A percentile compares a stretch with the other conserved stretches of the same genome.
phyloP scores from a whole-genome alignment of 2,888 invertebrate species.

The Strigamia maritima region DNA sequence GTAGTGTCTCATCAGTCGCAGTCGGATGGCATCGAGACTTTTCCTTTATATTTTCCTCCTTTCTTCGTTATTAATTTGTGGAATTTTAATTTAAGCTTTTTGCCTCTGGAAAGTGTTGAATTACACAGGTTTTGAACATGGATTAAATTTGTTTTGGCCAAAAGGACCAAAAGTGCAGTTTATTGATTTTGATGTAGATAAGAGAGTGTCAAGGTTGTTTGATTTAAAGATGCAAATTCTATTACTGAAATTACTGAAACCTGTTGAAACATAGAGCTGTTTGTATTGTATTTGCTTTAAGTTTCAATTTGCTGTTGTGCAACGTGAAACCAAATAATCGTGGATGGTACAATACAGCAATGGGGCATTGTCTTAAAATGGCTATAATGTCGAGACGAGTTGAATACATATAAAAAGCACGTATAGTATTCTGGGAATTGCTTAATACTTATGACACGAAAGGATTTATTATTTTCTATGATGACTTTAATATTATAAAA shows the following conservation, averaged over 20 bases:
- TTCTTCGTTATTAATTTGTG: not conserved
- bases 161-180: not conserved
- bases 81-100: not conserved
- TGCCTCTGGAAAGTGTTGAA: not conserved
- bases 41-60: not conserved
- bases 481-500: no score
- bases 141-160: not conserved
- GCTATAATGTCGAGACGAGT: no score
- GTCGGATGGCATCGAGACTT: not conserved
- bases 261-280: not conserved
- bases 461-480: no score
- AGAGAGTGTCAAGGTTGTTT: not conserved
- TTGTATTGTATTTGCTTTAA: not conserved
- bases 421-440: no score
- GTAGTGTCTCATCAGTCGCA: not conserved
- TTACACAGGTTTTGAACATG: not conserved
- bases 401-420: no score
- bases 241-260: not conserved
- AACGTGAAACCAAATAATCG: no score
- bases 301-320: no score
- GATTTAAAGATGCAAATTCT: not conserved
- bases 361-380: no score
- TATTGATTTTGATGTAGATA: not conserved
- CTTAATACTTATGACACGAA: no score
- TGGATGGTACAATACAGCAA: no score